These are phyloP conservation scores for Mareca penelope DNA, from an alignment of 2,797 vertebrate genomes.

Conservation along the genomic window DNA sequence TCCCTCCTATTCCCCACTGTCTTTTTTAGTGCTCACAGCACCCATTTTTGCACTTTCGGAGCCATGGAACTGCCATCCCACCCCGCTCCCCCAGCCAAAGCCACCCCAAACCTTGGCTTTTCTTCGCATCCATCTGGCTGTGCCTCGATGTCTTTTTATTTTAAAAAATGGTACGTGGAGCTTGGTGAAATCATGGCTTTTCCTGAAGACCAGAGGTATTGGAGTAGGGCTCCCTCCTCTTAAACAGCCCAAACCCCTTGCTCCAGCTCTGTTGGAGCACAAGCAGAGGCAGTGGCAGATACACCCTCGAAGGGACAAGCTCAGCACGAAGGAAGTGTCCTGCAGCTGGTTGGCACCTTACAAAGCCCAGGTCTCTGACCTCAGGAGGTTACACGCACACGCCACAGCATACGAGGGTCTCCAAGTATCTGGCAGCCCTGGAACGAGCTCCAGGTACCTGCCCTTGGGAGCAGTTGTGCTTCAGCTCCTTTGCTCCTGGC, in stretches of 20 bases:
- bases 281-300: fast-evolving
- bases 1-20: background rate
- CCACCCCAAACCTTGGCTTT: background rate
- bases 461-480: conserved; percentile 11
- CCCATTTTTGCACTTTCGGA: background rate
- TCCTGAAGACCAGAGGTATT: background rate
- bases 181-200: background rate
- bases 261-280: background rate
- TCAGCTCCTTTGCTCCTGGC: background rate
- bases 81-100: background rate
- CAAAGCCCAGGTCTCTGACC: background rate
- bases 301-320: background rate
- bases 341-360: background rate
- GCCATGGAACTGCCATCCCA: background rate
- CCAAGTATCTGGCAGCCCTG: conserved; percentile 17
- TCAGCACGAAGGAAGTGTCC: background rate
- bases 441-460: conserved; percentile 2
- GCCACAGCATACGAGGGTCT: background rate
- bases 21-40: background rate
- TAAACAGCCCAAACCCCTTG: fast-evolving
- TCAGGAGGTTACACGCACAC: background rate
- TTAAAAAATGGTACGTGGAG: background rate
- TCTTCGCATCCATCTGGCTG: background rate
- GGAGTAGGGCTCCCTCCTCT: background rate
- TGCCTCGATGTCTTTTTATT: background rate